Evolutionary conservation across 2,797 vertebrate genomes (phyloP).

Genomic region (Notolepis coatsorum): DNA sequence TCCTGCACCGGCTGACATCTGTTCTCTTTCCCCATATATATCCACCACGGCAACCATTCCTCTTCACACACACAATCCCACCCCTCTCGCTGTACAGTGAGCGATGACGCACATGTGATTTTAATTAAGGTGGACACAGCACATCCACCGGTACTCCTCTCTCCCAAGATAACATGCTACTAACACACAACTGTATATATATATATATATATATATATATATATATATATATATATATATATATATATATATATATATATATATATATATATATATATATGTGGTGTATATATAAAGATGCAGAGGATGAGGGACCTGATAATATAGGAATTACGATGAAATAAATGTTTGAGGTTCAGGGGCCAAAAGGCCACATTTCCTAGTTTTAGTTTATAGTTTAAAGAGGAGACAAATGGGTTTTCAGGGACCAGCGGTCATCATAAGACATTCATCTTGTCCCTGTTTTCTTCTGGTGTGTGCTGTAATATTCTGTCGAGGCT

Average conservation of each 20-base stretch:
- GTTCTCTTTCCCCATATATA: slow-evolving; percentile 26
- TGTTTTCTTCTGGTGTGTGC: slow-evolving; percentile 1
- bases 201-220: no score
- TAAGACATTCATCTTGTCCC: slow-evolving; percentile 15
- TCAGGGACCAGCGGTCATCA: slow-evolving; percentile 20
- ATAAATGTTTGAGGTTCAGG: slow-evolving; percentile 26
- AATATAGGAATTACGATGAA: slow-evolving; percentile 36
- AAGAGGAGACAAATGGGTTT: slow-evolving; percentile 40
- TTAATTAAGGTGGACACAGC: slow-evolving; percentile 13
- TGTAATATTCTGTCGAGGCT: slow-evolving; percentile 20
- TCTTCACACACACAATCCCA: not conserved
- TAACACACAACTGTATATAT: no score
- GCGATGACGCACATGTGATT: slow-evolving; percentile 40
- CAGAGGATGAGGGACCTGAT: slow-evolving; percentile 35
- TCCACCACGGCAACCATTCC: not conserved
- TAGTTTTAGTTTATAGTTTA: slow-evolving; percentile 31
- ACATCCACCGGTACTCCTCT: slow-evolving; percentile 30
- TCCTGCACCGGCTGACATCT: slow-evolving; percentile 66
- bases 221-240: no score
- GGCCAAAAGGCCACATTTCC: slow-evolving; percentile 26
- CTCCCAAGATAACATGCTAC: slow-evolving; percentile 19
- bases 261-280: no score
- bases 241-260: no score
- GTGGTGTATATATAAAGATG: not conserved
- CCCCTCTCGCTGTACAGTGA: slow-evolving; percentile 2